Evolutionary conservation across 2,113 vertebrate genomes (phyloP), one percentile per base, ranked within the genome.

Genomic region (Lophius piscatorius): DNA sequence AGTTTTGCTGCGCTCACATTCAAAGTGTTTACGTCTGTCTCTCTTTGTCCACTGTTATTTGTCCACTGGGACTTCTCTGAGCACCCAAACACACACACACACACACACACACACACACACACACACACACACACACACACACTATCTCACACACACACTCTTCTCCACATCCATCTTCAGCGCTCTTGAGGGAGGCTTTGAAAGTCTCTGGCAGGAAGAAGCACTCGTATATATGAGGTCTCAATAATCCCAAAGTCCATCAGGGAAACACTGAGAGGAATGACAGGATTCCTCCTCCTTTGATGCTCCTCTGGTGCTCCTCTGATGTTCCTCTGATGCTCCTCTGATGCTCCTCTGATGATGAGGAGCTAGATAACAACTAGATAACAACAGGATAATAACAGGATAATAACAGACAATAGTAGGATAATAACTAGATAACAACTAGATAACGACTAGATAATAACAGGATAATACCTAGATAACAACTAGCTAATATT

Each of bases 1-100:
- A 85, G 69, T 86, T 87, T 81, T 80, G 84, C 77, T 63, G 75
- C 54, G 74, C 86, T 81, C 78, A 76, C 83, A 78, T 87, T 87
- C 86, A 81, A 84, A 89, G 82, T 84, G 82, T 79, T 83, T 71
- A 63, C 62, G 67, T 78, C 80, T 56, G 70, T 73, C 80, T 81
- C 63, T 63, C 68, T 66, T 67, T 44, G 64, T 81, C 79, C 80
- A 63, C 71, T 44, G 74, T 88, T 90, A 87, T 88, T 81, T 69
- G 85, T 89, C 88, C 87, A 82, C 74, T 76, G 88, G 87, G 88
- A 81, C 78, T 74, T 48, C 54, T 77, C 60, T 67, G 35, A 61
- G 72, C 64, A 42, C 72, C 70, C 71, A 46, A 72, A 67, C 45
- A 82, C 66, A 79, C 72, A 70, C 56, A 61, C 54, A 61, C 63